These are phyloP conservation scores for Anadara kagoshimensis DNA, from an alignment of 1,140 invertebrate genomes.

Conservation along the genomic window DNA sequence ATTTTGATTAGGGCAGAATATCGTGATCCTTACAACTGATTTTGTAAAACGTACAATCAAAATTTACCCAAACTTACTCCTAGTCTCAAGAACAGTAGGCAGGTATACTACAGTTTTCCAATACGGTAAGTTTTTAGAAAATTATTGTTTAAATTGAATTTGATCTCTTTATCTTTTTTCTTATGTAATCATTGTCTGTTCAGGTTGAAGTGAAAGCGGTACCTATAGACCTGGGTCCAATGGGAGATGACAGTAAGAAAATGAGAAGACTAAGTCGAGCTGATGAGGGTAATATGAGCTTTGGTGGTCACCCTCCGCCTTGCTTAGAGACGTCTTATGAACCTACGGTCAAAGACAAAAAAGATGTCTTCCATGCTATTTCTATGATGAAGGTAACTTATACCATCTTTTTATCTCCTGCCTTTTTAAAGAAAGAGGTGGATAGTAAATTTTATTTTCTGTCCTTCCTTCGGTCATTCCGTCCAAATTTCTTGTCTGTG, in stretches of 20 bases:
- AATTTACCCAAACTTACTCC: too few relatives aligned
- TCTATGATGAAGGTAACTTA: constrained; percentile 88
- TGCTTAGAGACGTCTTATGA: constrained; percentile 88
- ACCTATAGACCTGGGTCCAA: constrained; percentile 79
- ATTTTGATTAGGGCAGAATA: too few relatives aligned
- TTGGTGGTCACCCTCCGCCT: constrained; percentile 82
- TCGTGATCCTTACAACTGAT: too few relatives aligned
- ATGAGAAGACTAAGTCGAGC: constrained; percentile 78
- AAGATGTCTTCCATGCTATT: constrained; percentile 92
- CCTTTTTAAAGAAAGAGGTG: too few relatives aligned
- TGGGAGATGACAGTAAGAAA: constrained; percentile 70
- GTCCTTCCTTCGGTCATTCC: too few relatives aligned
- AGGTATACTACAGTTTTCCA: too few relatives aligned
- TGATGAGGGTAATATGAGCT: constrained; percentile 79
- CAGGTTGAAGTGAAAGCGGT: constrained; percentile 84
- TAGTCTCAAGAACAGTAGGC: too few relatives aligned
- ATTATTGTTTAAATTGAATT: too few relatives aligned
- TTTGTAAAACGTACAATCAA: too few relatives aligned
- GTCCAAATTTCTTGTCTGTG: too few relatives aligned
- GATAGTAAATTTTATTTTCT: too few relatives aligned
- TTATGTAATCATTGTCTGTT: constrained; percentile 12
- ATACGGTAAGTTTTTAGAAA: too few relatives aligned
- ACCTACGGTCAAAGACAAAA: constrained; percentile 90
- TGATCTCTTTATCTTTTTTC: neutral
- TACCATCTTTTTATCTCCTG: neutral